phyloP scores from a whole-genome alignment of 2,113 vertebrate genomes.

The Zootoca vivipara region DNA sequence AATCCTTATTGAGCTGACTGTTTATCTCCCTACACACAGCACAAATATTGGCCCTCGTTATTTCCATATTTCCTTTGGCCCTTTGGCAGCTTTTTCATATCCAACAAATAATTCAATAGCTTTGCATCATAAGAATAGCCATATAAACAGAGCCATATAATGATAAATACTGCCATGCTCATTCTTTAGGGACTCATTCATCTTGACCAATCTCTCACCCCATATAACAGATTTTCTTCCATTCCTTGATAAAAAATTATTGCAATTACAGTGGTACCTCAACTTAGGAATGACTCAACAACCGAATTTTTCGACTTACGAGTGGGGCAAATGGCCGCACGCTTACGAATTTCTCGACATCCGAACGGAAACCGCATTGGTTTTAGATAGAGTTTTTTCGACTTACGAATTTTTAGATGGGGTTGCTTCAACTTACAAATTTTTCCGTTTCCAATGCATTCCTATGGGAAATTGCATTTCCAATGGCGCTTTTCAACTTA shows the following conservation, averaged over 20 bases:
- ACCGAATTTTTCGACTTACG: too few species aligned
- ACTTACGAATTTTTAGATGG: too few species aligned
- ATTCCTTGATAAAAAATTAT: neutral
- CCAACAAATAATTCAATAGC: neutral
- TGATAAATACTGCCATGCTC: neutral
- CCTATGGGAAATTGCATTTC: too few species aligned
- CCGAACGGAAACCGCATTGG: too few species aligned
- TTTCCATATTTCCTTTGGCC: neutral
- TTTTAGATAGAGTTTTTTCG: too few species aligned
- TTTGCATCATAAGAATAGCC: neutral
- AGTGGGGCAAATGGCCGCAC: too few species aligned
- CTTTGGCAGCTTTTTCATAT: neutral
- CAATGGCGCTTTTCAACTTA: too few species aligned
- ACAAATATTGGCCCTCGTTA: neutral
- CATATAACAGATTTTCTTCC: neutral
- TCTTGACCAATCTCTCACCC: neutral
- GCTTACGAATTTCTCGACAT: too few species aligned
- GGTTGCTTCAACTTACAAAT: too few species aligned
- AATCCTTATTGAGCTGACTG: neutral
- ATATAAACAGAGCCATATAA: neutral
- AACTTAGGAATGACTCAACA: too few species aligned
- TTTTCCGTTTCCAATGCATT: too few species aligned
- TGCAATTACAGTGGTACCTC: too few species aligned
- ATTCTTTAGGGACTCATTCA: neutral
- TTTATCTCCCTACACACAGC: neutral